A percentile compares a stretch with the other conserved stretches of the same genome.
Conservation (phyloP, 2,113 vertebrate species). For the Phylloscopus trochilus region DNA sequence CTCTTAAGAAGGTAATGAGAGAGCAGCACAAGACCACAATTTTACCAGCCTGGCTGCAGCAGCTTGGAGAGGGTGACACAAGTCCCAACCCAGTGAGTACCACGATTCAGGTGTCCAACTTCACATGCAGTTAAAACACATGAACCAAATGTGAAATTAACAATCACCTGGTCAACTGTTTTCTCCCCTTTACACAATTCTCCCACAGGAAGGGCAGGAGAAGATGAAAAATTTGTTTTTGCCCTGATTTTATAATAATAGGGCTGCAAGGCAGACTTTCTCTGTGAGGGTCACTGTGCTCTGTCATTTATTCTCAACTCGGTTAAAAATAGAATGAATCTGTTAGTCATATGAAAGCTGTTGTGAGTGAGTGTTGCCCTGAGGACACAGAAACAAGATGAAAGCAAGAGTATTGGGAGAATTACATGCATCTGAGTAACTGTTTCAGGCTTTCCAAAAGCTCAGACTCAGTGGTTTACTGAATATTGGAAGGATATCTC, state of each 20-base stretch:
- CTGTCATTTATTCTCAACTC: background rate
- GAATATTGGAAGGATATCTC: background rate
- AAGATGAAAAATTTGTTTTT: background rate
- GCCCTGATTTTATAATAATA: background rate
- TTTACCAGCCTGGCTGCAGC: background rate
- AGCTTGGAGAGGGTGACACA: background rate
- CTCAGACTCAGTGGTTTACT: background rate
- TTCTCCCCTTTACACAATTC: background rate
- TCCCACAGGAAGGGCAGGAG: background rate
- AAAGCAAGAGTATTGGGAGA: background rate
- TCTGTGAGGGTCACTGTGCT: background rate
- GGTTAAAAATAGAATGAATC: constrained; percentile 27
- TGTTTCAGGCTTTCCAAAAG: constrained; percentile 3
- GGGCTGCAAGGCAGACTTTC: background rate
- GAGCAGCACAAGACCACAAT: background rate
- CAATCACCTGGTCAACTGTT: background rate
- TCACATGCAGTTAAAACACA: background rate
- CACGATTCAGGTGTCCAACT: background rate
- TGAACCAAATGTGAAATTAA: background rate
- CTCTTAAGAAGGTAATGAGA: background rate
- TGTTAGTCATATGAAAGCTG: constrained; percentile 9
- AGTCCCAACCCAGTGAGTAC: background rate
- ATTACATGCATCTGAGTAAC: background rate
- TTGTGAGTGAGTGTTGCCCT: background rate
- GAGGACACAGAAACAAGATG: constrained; percentile 26